Evolutionary conservation across 2,888 invertebrate genomes (phyloP), one percentile per base, ranked within the genome.

Genomic region (Dolomedes plantarius): DNA sequence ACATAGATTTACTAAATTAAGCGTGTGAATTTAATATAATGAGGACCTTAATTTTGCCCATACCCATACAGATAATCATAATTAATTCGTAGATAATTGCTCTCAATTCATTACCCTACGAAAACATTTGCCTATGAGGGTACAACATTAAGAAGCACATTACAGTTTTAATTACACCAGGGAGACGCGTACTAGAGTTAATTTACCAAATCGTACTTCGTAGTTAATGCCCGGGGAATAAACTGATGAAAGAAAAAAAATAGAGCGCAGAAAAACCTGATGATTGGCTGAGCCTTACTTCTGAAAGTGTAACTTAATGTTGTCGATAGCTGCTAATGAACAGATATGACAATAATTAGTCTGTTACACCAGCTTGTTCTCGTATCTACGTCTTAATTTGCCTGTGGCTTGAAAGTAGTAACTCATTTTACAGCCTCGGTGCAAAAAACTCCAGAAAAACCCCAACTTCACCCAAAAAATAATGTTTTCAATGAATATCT

Each of bases 11-110:
- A 77, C 83, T 73, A 85, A 85, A 85, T 85, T 85, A 77, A 72
- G 83, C 83, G 83, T 85, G 67, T 77, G 83, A 85, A 85, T 85
- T 85, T 85, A 85, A 85, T 85, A 72, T 83, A 83, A 83, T 83
- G 75, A 75, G 68, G 68, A 41, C 5, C 71, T 75, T 76, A 50
- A 74, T 81, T 81, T 81, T 56, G 62, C 62, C 72, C 65, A 82
- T 68, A 67, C 77, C 41, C 39, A 36, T 77, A 77, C 76, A 85
- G 83, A 85, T 85, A 85, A 85, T 85, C 77, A 77, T 85, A 85
- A 85, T 85, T 85, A 85, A 85, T 85, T 64, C 77, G 73, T 67
- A 77, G 83, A 75, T 85, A 85, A 85, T 85, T 85, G 83, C 77
- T 73, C 68, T 72, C 83, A 85, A 77, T 85, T 85, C 83, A 85